A percentile compares a stretch with the other conserved stretches of the same genome.
Conservation (phyloP, 2,888 invertebrate genomes). For the Timema cristinae region DNA sequence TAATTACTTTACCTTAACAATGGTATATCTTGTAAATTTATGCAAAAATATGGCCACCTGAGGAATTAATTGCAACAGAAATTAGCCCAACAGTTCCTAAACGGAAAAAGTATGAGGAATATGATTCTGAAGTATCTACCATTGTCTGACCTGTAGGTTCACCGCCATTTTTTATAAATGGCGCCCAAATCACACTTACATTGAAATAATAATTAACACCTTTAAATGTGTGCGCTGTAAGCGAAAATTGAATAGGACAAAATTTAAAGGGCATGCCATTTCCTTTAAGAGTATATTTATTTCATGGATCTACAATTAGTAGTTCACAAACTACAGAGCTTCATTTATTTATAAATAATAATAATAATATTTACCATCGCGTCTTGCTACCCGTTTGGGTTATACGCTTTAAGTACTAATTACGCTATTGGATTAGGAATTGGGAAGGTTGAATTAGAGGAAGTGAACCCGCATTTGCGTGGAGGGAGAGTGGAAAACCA, state of each 20-base stretch:
- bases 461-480: too few relatives aligned
- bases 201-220: constrained; percentile 1
- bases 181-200: background rate
- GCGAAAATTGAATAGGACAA: background rate
- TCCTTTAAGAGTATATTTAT: background rate
- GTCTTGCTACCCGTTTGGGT: too few relatives aligned
- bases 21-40: too few relatives aligned
- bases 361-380: too few relatives aligned
- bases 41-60: background rate
- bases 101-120: background rate
- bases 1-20: too few relatives aligned
- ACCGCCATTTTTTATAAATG: background rate
- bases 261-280: background rate
- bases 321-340: background rate
- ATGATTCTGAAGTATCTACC: constrained; percentile 5
- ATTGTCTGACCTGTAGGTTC: background rate
- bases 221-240: background rate
- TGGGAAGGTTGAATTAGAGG: too few relatives aligned
- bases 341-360: background rate
- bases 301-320: background rate
- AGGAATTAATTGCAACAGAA: constrained; percentile 3
- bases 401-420: too few relatives aligned
- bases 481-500: too few relatives aligned
- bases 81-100: background rate
- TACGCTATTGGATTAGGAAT: too few relatives aligned